Base-by-base conservation (phyloP, 1,140 invertebrate species). In the Amyelois transitella region DNA sequence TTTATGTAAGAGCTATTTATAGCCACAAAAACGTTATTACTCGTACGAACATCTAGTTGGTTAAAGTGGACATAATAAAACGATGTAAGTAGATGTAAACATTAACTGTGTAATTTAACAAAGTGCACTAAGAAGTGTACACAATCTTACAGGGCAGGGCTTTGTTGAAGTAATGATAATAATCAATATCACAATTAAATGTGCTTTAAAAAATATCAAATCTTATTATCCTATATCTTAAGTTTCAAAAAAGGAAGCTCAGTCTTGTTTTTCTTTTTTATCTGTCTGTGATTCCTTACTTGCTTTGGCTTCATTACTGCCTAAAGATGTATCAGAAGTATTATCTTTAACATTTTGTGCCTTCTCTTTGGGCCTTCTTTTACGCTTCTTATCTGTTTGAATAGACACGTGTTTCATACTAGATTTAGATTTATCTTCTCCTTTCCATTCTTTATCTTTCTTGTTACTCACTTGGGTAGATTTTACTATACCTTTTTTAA, bases 181-280 rank as follows among this genome's bases (percentile, higher is more conserved):
- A n/a, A n/a, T n/a, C n/a, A n/a, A n/a, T n/a, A n/a, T n/a, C n/a
- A n/a, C n/a, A n/a, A n/a, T n/a, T n/a, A n/a, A n/a, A n/a, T n/a
- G n/a, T n/a, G n/a, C n/a, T n/a, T n/a, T n/a, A n/a, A n/a, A n/a
- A n/a, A n/a, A n/a, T n/a, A n/a, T n/a, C n/a, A n/a, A n/a, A n/a
- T n/a, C n/a, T n/a, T n/a, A n/a, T n/a, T n/a, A n/a, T n/a, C n/a
- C n/a, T n/a, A n/a, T n/a, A n/a, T n/a, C n/a, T 8, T 24, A 14
- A 6, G 32, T 38, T 6, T 38, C n/a, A 1, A 8, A 8, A 24
- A 24, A 5, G 3, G 8, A 24, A 5, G 3, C n/a, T 43, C 58
- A 70, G 45, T 75, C 72, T 60, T 71, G 67, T 55, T 75, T 79
- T 62, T 72, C 66, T 53, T 79, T 70, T 43, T 54, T 52, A 6